These are phyloP conservation scores for Cotesia typhae DNA, from an alignment of 1,140 invertebrate genomes.

Conservation along the genomic window DNA sequence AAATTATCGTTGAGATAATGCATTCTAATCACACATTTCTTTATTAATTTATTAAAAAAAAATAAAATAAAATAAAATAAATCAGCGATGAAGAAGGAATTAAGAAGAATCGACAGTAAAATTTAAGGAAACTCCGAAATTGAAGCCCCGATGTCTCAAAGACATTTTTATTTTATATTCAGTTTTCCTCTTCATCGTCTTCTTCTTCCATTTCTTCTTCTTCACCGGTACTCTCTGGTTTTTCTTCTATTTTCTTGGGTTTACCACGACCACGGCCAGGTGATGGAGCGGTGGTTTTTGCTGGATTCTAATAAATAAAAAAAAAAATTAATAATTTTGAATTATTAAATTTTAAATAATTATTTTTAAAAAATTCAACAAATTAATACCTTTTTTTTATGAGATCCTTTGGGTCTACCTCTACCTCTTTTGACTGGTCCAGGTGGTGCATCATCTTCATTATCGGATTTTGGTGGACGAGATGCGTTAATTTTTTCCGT, in stretches of 20 bases:
- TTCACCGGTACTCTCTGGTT: conserved; percentile 64
- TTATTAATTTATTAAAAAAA: conserved; percentile 14
- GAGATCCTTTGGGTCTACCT: conserved; percentile 64
- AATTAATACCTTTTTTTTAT: conserved; percentile 62
- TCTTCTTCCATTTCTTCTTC: conserved; percentile 66
- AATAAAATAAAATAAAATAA: conserved; percentile 9
- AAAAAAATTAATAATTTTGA: conserved; percentile 1
- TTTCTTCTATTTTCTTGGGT: conserved; percentile 65
- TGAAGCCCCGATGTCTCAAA: conserved; percentile 25
- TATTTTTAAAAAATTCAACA: not conserved
- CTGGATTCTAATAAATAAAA: conserved; percentile 48
- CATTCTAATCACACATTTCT: conserved; percentile 26
- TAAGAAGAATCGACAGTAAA: conserved; percentile 18
- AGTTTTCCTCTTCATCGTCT: conserved; percentile 54
- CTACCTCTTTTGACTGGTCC: conserved; percentile 65
- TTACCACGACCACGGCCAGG: conserved; percentile 61
- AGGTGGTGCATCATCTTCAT: conserved; percentile 61
- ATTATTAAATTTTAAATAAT: conserved; percentile 3
- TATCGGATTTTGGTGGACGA: conserved; percentile 58
- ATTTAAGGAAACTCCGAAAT: conserved; percentile 18
- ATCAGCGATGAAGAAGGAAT: conserved; percentile 6
- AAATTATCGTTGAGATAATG: conserved; percentile 1
- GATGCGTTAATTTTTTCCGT: conserved; percentile 60
- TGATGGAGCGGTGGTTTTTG: conserved; percentile 51
- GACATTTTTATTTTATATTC: conserved; percentile 34